Evolutionary conservation across 2,113 vertebrate species (phyloP).

Genomic region (Protobothrops mucrosquamatus): DNA sequence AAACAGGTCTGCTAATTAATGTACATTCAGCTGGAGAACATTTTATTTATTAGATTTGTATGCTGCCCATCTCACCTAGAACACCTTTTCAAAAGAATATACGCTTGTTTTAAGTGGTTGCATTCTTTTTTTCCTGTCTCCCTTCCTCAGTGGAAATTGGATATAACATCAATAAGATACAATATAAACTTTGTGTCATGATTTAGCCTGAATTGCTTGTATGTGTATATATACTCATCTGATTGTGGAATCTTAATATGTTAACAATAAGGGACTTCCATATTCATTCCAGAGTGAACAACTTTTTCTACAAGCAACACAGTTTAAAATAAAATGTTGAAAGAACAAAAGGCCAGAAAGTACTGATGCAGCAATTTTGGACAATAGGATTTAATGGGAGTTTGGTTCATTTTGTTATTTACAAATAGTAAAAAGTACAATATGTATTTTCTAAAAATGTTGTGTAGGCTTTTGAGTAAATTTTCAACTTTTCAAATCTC

Average conservation of each 20-base stretch:
- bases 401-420: neutral
- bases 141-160: neutral
- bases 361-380: neutral
- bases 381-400: neutral
- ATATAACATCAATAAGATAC: neutral
- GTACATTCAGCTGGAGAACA: neutral
- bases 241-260: neutral
- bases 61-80: too few relatives aligned
- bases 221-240: neutral
- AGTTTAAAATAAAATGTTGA: neutral
- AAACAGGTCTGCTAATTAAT: neutral
- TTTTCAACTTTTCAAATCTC: neutral
- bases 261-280: neutral
- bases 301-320: neutral
- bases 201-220: neutral
- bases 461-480: constrained; percentile 8
- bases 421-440: neutral
- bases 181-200: neutral
- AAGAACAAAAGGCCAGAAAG: neutral
- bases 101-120: neutral
- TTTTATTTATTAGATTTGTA: neutral
- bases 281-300: neutral
- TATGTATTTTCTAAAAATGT: neutral
- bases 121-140: neutral
- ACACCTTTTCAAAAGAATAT: neutral